Evolutionary conservation across 1,140 invertebrate genomes (phyloP).

Genomic region (Andricus grossulariae): DNA sequence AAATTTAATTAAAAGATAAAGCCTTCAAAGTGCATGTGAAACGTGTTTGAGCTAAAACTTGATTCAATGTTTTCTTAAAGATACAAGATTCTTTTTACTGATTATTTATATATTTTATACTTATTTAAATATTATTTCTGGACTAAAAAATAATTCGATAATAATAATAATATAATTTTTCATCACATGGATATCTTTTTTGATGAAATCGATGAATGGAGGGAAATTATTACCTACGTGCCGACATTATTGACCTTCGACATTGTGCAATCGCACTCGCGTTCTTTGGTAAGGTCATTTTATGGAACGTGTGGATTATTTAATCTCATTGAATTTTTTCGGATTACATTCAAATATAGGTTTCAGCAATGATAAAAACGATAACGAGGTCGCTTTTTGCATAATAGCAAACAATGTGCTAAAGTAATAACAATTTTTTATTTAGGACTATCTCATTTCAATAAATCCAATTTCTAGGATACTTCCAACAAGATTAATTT

Average conservation of each 20-base stretch:
- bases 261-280: constrained; percentile 8
- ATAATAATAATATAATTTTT: constrained; percentile 14
- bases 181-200: background rate
- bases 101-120: background rate
- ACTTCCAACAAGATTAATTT: too few relatives aligned
- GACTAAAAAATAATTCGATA: background rate
- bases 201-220: constrained; percentile 18
- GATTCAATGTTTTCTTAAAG: background rate
- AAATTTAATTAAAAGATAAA: background rate
- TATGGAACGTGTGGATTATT: constrained; percentile 7
- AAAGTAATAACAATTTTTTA: too few relatives aligned
- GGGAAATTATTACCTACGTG: constrained; percentile 1
- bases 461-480: too few relatives aligned
- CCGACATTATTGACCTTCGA: constrained; percentile 18
- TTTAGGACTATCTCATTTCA: too few relatives aligned
- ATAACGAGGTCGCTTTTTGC: background rate
- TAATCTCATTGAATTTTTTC: constrained; percentile 1
- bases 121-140: background rate
- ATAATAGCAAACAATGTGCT: too few relatives aligned
- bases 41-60: background rate
- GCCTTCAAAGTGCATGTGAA: too few relatives aligned
- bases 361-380: background rate
- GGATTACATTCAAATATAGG: background rate
- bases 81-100: background rate
- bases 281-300: background rate